Percentiles rank a stretch among this genome's conserved stretches.
These are phyloP conservation scores for Loxodonta africana DNA, from an alignment of 2,113 vertebrate species.

Conservation along the genomic window DNA sequence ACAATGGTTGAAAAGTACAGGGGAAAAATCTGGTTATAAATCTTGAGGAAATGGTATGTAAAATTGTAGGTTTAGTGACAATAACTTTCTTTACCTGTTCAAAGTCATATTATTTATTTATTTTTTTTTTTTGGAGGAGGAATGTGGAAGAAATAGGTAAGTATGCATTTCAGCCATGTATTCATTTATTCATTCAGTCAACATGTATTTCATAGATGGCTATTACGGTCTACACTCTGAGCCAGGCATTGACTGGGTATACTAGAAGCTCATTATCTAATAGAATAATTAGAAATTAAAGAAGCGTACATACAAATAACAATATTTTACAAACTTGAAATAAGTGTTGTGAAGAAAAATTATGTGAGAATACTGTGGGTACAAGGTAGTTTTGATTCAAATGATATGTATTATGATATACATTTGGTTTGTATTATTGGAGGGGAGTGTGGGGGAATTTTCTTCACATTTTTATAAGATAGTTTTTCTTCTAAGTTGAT, in stretches of 20 bases:
- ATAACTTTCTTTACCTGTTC: neutral
- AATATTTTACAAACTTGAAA: neutral
- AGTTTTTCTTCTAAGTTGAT: neutral
- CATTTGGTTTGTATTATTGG: neutral
- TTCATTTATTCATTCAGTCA: neutral
- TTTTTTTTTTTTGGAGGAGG: neutral
- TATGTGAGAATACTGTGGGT: neutral
- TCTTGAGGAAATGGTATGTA: neutral
- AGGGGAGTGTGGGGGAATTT: neutral
- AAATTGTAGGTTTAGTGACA: neutral
- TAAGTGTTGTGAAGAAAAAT: neutral
- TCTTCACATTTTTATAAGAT: neutral
- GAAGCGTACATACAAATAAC: neutral
- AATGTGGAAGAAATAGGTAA: neutral
- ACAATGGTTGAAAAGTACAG: neutral
- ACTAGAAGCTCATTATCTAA: neutral
- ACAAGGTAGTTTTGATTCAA: neutral
- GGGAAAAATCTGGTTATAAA: neutral
- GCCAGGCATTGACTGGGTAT: neutral
- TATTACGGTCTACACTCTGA: too few relatives aligned
- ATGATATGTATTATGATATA: neutral
- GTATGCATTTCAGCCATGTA: neutral
- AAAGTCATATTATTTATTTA: neutral
- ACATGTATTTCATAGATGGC: neutral
- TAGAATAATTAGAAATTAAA: neutral